Conservation (phyloP, 2,113 vertebrate species). For the Equus przewalskii region DNA sequence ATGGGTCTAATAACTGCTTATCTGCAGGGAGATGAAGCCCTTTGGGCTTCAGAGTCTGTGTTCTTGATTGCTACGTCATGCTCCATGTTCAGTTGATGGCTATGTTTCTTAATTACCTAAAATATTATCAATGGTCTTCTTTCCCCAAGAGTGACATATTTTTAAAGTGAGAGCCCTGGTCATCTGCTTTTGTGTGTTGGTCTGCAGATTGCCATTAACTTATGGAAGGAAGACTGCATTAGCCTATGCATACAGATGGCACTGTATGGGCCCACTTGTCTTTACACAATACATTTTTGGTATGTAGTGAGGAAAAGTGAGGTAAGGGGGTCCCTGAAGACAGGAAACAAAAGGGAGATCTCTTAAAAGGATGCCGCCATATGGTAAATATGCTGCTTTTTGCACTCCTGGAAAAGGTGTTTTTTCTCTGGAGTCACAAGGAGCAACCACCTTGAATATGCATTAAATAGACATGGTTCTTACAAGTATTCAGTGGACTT, state of each 20-base stretch:
- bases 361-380: neutral
- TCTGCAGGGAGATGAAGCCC: neutral
- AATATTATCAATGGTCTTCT: neutral
- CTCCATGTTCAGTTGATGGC: neutral
- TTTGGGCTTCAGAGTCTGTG: neutral
- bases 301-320: neutral
- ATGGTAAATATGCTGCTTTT: neutral
- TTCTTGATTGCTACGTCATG: neutral
- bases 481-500: neutral
- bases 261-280: neutral
- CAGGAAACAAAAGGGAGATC: neutral
- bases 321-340: neutral
- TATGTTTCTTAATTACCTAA: neutral
- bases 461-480: neutral
- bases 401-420: neutral
- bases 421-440: neutral
- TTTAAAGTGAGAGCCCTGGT: neutral
- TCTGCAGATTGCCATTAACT: neutral
- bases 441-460: neutral
- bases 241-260: neutral
- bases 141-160: neutral
- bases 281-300: neutral
- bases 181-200: rapidly evolving
- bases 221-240: neutral
- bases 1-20: neutral